phyloP scores from a whole-genome alignment of 2,888 invertebrate genomes.

The Fragum fragum region DNA sequence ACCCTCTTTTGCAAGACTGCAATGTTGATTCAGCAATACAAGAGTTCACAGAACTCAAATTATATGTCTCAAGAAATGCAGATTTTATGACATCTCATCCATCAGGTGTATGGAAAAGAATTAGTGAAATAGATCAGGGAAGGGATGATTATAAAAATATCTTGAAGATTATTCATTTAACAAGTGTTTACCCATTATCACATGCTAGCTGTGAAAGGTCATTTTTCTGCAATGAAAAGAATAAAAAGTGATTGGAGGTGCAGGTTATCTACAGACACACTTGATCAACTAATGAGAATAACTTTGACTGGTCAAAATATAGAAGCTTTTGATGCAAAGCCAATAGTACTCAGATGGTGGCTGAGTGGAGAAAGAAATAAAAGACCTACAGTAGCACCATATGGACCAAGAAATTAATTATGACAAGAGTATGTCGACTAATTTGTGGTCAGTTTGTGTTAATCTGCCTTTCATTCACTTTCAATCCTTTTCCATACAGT shows the following conservation, averaged over 20 bases:
- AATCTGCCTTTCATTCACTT: no score
- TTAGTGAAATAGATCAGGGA: constrained; percentile 11
- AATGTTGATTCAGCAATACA: not conserved
- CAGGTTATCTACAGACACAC: not conserved
- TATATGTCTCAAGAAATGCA: not conserved
- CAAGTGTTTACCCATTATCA: constrained; percentile 11
- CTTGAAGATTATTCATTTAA: constrained; percentile 10
- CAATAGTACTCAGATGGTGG: constrained; percentile 41
- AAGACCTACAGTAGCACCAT: constrained; percentile 16
- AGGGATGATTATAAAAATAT: constrained; percentile 24
- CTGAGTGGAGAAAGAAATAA: constrained; percentile 23
- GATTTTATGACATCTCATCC: constrained; percentile 5
- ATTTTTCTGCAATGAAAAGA: constrained; percentile 28
- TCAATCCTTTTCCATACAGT: no score
- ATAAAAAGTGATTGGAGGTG: constrained; percentile 30
- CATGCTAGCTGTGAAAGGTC: constrained; percentile 18
- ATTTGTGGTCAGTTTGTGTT: no score
- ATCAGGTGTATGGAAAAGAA: constrained; percentile 11
- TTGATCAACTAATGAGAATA: constrained; percentile 15
- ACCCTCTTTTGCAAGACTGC: not conserved
- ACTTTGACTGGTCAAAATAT: not conserved
- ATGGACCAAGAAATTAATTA: constrained; percentile 38
- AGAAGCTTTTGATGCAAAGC: constrained; percentile 10
- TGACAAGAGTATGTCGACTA: no score
- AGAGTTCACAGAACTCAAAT: constrained; percentile 7